Conservation (phyloP, 1,140 invertebrate species). For the Drosophila nikananu region DNA sequence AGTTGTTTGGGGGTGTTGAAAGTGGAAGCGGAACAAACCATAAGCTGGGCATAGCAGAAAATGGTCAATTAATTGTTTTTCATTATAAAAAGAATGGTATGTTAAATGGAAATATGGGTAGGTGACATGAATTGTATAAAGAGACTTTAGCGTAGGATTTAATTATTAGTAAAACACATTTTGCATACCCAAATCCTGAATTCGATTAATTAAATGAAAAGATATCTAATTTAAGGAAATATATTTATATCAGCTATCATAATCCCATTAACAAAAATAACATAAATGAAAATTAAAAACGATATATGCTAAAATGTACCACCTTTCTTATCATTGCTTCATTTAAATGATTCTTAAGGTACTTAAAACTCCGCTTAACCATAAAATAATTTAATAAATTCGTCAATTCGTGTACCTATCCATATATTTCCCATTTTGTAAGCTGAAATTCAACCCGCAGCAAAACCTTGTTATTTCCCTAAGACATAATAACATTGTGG, state of each 20-base stretch:
- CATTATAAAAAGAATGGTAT: background rate
- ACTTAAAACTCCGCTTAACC: background rate
- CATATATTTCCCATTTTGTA: background rate
- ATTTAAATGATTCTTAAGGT: no score
- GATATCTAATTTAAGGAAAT: no score
- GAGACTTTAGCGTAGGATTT: background rate
- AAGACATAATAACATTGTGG: slow-evolving; percentile 9
- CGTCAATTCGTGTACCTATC: background rate
- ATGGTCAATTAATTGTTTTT: slow-evolving; percentile 19
- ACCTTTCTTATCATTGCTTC: no score
- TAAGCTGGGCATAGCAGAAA: background rate
- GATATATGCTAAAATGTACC: no score
- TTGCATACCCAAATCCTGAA: no score
- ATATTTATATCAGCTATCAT: no score
- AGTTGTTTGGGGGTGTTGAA: background rate
- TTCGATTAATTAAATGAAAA: no score
- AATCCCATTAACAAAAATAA: no score
- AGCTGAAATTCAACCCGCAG: background rate
- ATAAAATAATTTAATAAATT: background rate
- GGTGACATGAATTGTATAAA: no score
- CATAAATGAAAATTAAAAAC: no score
- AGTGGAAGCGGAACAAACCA: slow-evolving; percentile 1
- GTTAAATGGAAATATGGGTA: background rate
- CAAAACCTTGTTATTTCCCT: background rate
- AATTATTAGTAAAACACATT: background rate